Base-by-base conservation (phyloP, 2,113 vertebrate genomes). In the Siniperca chuatsi region DNA sequence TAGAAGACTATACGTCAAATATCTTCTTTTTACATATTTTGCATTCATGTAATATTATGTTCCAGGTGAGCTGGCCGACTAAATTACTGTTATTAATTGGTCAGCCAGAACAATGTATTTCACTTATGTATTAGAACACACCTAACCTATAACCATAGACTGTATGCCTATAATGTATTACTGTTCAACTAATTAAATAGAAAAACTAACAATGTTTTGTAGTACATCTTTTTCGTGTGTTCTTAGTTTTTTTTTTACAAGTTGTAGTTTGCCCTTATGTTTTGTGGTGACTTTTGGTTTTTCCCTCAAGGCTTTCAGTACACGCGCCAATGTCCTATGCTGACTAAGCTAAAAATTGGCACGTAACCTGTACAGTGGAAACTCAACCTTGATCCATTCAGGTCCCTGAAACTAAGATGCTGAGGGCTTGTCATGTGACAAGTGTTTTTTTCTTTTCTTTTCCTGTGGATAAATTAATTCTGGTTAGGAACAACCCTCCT, bases 271-370 rank as follows among this genome's bases (percentile, higher is more conserved):
- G 21, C 58, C 25, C 33, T 57, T 73, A 8, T 55, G 57, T 77
- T 62, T 74, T 21, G n/a, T 71, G 37, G 4, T 79, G 52, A 33
- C 44, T 74, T 50, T 55, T 61, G 21, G 42, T 48, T 74, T 78
- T 61, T 4, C 44, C 71, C 44, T 79, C 58, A 64, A 46, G 44
- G 68, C 21, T 67, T 65, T 5, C 15, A 48, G 8, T 60, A 50
- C 12, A 61, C 18, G 20, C 6, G 21, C 5, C 6, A 23, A 5
- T 54, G 40, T 58, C 15, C n/a, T 62, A 3, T 78, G 81, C 72
- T 80, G 64, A 85, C 75, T 50, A 50, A 85, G 75, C 71, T 37
- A 23, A 25, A 6, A 65, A 25, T 7, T 71, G 20, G 5, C 46
- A n/a, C 8, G 15, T 20, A 25, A 20, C 23, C 29, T 29, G n/a